Evolutionary conservation across 2,113 vertebrate genomes (phyloP), one percentile per base, ranked within the genome.

Genomic region (Athene noctua): DNA sequence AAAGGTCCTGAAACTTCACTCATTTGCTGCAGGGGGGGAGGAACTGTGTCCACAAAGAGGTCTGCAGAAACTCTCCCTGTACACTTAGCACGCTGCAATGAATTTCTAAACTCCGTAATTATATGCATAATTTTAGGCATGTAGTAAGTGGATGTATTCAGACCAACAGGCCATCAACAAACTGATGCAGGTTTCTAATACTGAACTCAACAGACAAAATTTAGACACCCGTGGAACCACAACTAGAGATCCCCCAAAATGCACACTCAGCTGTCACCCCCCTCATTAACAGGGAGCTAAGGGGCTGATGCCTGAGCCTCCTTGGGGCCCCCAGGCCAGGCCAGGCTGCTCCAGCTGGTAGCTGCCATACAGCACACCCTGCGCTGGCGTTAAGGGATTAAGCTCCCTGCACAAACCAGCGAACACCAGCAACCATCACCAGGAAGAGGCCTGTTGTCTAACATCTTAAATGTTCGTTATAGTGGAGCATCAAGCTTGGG

Each of bases 51-150:
- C 63, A 18, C 20, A 23, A 16, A 59, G n/a, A n/a, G 27, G 29
- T 42, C 59, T 32, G 26, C 42, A 47, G 63, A 34, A 75, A 40
- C 1, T 0, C 74, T 90, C 0, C 0, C 54, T n/a, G 1, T 4
- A 11, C 15, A 13, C 38, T 7, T 13, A 23, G 47, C 16, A 49
- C 1, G 0, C 80, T 74, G 32, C 61, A 68, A 8, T 40, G 52
- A 34, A 40, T 68, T 68, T 30, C 46, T 36, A 58, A 88, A 52
- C 27, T 44, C 59, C 25, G 5, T 30, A 54, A 77, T 62, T 17
- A 57, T 6, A 11, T 4, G 6, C 14, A 18, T 9, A 5, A 19
- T 23, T 82, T 88, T 20, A 79, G 36, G 74, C 19, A 18, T 2
- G 2, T 36, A 54, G 74, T 25, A 30, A 75, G n/a, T 6, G 17